Evolutionary conservation across 2,113 vertebrate species (phyloP).

Genomic region (Labeo rohita): DNA sequence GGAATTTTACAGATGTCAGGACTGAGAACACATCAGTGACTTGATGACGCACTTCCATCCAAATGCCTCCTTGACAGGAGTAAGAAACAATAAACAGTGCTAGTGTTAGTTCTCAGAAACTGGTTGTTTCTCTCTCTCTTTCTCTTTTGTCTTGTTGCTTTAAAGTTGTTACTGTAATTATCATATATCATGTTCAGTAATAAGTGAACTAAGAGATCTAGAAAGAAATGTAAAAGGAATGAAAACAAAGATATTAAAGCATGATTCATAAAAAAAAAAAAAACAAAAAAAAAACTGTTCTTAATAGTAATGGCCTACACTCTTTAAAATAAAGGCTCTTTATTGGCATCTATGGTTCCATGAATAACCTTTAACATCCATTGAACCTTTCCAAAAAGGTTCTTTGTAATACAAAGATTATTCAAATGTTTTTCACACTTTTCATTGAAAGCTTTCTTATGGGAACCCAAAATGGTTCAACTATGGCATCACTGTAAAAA

Average conservation of each 20-base stretch:
- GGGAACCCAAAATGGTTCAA: neutral
- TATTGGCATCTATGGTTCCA: too few relatives aligned
- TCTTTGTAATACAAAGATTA: neutral
- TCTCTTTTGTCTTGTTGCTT: neutral
- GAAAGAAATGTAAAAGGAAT: neutral
- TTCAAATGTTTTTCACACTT: neutral
- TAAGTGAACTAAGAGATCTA: neutral
- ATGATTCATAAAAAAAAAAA: neutral
- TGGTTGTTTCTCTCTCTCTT: too few relatives aligned
- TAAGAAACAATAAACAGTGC: conserved; percentile 2
- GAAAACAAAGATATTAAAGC: neutral
- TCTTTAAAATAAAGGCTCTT: neutral
- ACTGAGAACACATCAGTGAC: conserved; percentile 1
- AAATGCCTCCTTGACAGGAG: conserved; percentile 3
- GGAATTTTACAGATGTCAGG: neutral
- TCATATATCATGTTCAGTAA: neutral
- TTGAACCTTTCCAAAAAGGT: neutral
- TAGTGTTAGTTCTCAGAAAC: conserved; percentile 23
- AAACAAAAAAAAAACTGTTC: neutral
- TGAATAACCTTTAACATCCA: too few relatives aligned
- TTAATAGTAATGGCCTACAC: neutral
- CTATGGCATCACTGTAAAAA: neutral
- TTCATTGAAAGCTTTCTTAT: neutral
- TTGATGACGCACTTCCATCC: conserved; percentile 43
- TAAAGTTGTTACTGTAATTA: neutral